A percentile compares a stretch with the other conserved stretches of the same genome.
phyloP scores from a whole-genome alignment of 2,888 invertebrate genomes.

The Tipula unca region DNA sequence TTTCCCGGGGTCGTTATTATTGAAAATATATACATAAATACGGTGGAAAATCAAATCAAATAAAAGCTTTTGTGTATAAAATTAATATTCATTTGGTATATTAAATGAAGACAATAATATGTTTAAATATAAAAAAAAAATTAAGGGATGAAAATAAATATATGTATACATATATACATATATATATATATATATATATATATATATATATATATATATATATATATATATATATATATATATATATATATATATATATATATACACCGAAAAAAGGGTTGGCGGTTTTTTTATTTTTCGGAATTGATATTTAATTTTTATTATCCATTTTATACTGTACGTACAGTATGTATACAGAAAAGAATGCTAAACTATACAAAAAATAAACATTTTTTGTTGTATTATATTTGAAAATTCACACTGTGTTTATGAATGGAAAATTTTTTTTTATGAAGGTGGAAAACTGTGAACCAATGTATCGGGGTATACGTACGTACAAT shows the following conservation, averaged over 20 bases:
- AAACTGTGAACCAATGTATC: constrained; percentile 8
- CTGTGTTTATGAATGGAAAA: not conserved
- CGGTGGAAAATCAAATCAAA: not conserved
- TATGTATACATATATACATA: too few relatives aligned
- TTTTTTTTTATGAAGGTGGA: not conserved
- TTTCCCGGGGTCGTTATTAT: not conserved
- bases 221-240: too few relatives aligned
- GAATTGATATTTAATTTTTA: not conserved
- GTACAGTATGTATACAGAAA: not conserved
- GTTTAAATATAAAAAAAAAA: not conserved
- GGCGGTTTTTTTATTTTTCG: not conserved
- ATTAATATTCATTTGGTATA: not conserved
- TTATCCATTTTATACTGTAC: not conserved
- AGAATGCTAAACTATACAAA: not conserved
- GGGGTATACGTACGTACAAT: not conserved
- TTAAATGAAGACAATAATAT: constrained; percentile 8
- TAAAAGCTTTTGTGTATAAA: not conserved
- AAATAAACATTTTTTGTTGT: not conserved
- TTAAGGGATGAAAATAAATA: not conserved
- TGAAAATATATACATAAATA: not conserved
- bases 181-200: too few relatives aligned
- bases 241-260: too few relatives aligned
- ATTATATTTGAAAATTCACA: not conserved
- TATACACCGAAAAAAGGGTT: constrained; percentile 9
- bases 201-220: too few relatives aligned